Base-by-base conservation (phyloP, 2,797 vertebrate species). In the Enteromius fasciolatus region DNA sequence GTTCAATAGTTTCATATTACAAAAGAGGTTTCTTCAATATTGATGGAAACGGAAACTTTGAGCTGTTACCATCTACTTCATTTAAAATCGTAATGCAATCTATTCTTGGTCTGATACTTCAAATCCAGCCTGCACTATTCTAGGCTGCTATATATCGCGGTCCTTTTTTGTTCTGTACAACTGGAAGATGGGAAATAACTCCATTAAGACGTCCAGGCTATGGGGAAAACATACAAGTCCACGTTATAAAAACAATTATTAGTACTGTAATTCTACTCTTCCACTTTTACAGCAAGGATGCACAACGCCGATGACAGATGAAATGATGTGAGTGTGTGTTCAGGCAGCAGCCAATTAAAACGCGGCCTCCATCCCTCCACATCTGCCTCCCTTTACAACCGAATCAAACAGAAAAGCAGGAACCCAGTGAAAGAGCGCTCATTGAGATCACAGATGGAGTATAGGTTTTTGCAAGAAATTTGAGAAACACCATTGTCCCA, bases 381-480 rank as follows among this genome's bases (percentile, higher is more conserved):
- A 97, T 97, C 96, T 98, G 97, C 96, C 95, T 96, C 94, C 93
- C 91, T 97, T 96, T 94, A 93, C 93, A 93, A 93, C 91, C 94
- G 93, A 94, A 92, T 91, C 91, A 90, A 92, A 91, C 91, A 93
- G 92, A 90, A 92, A 93, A 93, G 95, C 94, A 94, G 95, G 91
- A 86, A 90, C 89, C 90, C 83, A 79, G 87, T 94, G 93, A 94
- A 97, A 96, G 94, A 93, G 92, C 94, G 89, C 95, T 96, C 96
- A 96, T 96, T 96, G 95, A 97, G 95, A 97, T 98, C 97, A 97
- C 97, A 98, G 97, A 98, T 98, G 97, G 96, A 96, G 95, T 96
- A 95, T 96, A 96, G 95, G 94, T 97, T 95, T 97, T 96, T 95
- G 95, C 94, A 90, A 93, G 97, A 97, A 97, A 97, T 97, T 96